Conservation (phyloP, 2,888 invertebrate genomes). For the Torymus tubicola region DNA sequence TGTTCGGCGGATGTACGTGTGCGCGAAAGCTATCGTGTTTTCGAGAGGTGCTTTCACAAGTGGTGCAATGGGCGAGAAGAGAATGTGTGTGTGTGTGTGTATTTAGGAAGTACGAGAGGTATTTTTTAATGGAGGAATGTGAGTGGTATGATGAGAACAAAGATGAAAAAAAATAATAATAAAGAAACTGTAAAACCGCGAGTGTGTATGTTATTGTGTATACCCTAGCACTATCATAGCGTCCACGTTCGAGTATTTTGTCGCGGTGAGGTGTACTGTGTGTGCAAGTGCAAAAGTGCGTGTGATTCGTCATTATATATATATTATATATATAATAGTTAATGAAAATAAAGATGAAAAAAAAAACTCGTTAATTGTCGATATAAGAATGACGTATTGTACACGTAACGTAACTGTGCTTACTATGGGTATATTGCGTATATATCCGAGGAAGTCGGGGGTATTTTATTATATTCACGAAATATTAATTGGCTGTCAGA, state of each 20-base stretch:
- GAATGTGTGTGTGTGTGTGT: background rate
- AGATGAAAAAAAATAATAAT: conserved; percentile 52
- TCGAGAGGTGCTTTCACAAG: conserved; percentile 68
- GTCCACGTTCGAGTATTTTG: conserved; percentile 57
- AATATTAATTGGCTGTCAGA: conserved; percentile 54
- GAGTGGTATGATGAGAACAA: conserved; percentile 41
- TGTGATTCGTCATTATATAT: conserved; percentile 40
- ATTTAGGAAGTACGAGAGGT: conserved; percentile 29
- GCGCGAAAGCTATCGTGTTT: conserved; percentile 24
- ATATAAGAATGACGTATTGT: conserved; percentile 55
- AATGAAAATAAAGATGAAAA: conserved; percentile 26
- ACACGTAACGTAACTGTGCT: conserved; percentile 56
- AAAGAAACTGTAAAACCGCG: conserved; percentile 50
- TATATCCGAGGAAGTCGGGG: conserved; percentile 51
- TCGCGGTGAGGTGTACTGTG: conserved; percentile 16
- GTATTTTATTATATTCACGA: conserved; percentile 50
- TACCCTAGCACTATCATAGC: conserved; percentile 55
- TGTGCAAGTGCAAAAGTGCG: background rate
- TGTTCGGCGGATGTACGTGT: conserved; percentile 17
- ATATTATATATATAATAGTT: conserved; percentile 26
- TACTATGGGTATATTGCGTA: conserved; percentile 54
- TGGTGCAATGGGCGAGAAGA: conserved; percentile 53
- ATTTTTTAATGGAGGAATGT: conserved; percentile 53
- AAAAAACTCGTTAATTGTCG: conserved; percentile 57
- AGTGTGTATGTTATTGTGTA: conserved; percentile 46